These are phyloP conservation scores for Halcyon leucocephala DNA, from an alignment of 2,797 vertebrate genomes.

Conservation along the genomic window DNA sequence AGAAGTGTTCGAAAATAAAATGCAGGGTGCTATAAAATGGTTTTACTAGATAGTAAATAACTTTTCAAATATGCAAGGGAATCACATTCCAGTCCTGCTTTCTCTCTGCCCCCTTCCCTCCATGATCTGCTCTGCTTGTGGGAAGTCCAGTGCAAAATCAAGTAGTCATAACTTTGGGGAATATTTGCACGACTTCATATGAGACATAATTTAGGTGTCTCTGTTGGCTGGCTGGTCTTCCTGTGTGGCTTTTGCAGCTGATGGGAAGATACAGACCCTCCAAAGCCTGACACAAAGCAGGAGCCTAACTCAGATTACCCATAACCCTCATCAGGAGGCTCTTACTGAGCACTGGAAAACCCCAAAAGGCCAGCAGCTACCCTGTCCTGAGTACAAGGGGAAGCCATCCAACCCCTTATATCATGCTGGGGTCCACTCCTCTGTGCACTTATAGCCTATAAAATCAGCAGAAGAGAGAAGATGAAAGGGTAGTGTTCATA, in stretches of 20 bases:
- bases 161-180: neutral
- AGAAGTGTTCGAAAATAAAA: conserved; percentile 59
- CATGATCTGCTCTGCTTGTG: neutral
- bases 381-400: rapidly evolving
- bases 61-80: conserved; percentile 48
- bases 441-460: neutral
- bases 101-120: neutral
- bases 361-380: neutral
- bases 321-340: neutral
- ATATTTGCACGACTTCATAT: neutral
- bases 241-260: rapidly evolving
- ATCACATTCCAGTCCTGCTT: conserved; percentile 46
- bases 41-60: conserved; percentile 65
- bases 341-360: neutral
- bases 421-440: neutral
- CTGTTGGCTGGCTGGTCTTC: neutral
- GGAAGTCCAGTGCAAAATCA: neutral
- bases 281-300: neutral
- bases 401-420: neutral
- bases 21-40: conserved; percentile 51
- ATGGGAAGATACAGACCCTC: neutral
- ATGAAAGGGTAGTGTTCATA: neutral
- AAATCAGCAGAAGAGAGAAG: neutral
- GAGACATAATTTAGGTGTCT: neutral
- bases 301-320: neutral